Conservation (phyloP, 2,113 vertebrate genomes). For the Lates calcarifer region DNA sequence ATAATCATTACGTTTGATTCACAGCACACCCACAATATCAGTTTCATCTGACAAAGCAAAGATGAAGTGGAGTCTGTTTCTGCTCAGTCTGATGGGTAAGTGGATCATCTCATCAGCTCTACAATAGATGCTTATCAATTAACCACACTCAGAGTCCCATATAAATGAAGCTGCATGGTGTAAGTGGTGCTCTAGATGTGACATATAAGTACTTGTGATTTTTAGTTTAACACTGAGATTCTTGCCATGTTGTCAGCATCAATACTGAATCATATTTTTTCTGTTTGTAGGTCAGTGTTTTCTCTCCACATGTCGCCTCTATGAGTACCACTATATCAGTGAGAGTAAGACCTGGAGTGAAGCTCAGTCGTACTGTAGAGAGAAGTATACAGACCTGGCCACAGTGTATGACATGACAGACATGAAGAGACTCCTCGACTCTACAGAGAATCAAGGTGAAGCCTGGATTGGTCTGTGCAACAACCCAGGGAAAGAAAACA, state of each 20-base stretch:
- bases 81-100: conserved; percentile 50
- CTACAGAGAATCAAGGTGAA: rapidly evolving
- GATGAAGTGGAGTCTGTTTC: conserved; percentile 22
- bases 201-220: too few species aligned
- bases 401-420: conserved; percentile 29
- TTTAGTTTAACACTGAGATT: too few species aligned
- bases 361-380: conserved; percentile 5
- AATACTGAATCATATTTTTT: too few species aligned
- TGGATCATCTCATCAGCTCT: not conserved
- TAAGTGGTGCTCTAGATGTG: too few species aligned
- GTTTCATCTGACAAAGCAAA: not conserved
- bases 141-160: too few species aligned
- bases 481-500: too few species aligned
- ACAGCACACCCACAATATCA: too few species aligned
- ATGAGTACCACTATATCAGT: conserved; percentile 20
- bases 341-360: not conserved
- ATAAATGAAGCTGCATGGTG: too few species aligned
- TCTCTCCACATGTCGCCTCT: not conserved
- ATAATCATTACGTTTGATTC: too few species aligned
- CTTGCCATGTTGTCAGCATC: too few species aligned
- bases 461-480: conserved; percentile 55
- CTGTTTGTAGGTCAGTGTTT: conserved; percentile 38
- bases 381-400: conserved; percentile 1
- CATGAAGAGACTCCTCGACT: not conserved
- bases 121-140: too few species aligned